Evolutionary conservation across 2,113 vertebrate species (phyloP), one percentile per base, ranked within the genome.

Genomic region (Platysteira castanea): DNA sequence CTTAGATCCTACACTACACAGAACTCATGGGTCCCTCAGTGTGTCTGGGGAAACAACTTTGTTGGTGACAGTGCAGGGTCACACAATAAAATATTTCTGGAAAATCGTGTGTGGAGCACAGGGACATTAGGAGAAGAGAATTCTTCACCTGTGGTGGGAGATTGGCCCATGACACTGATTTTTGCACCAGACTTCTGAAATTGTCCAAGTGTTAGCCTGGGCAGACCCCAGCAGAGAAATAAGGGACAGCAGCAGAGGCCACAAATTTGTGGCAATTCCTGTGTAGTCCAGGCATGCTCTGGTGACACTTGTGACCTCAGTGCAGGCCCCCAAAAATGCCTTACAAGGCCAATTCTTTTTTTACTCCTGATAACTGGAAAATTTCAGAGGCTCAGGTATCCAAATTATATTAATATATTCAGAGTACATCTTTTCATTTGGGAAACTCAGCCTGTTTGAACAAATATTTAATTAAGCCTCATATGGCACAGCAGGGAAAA

Each of bases 401-500:
- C 33, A 81, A 65, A 87, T 65, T 76, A 46, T 39, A 76, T 11
- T 80, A 68, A 85, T 80, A 13, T 59, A 92, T 87, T 93, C 80
- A 33, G 13, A 33, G 26, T 59, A 49, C 30, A 71, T 47, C 73
- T 15, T 78, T 84, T 60, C 52, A 57, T 75, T 82, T 60, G 35
- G 39, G 56, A 67, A 95, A 68, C 56, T 89, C 68, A 33, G 37
- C 21, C 10, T 61, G 27, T 71, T 76, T 73, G 75, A 94, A 63
- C 79, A 93, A 96, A 88, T 90, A 92, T 89, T 95, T 94, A 91
- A 95, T 94, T 87, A 94, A 84, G 28, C 35, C 61, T 95, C 35
- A 39, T 44, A 63, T 18, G 42, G 79, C 83, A 90, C 64, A 95
- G 90, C 79, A 95, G 46, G 75, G 33, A 56, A 89, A 75, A 87